Evolutionary conservation across 2,888 invertebrate species (phyloP), one percentile per base, ranked within the genome.

Genomic region (Phengaris alcon): DNA sequence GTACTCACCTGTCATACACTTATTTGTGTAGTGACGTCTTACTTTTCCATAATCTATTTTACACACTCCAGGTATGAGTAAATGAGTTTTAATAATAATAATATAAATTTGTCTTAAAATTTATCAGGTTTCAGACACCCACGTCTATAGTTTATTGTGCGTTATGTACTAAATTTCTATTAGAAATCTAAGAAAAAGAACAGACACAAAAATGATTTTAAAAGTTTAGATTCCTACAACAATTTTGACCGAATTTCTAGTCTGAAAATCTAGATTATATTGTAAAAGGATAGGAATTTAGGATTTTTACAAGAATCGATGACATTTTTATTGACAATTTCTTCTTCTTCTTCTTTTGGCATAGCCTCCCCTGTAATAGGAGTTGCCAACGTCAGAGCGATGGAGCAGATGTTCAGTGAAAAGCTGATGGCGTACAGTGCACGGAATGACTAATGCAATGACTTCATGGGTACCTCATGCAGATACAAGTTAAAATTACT

Each of bases 1-100:
- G 72, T 72, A 72, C 72, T 72, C 35, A 72, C 72, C 54, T 52
- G 13, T 12, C 52, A 72, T 72, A 54, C 12, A 54, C 72, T 35
- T 35, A 52, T 13, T 52, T n/a, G 35, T 44, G 54, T 44, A 35
- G 72, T 15, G 22, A 72, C 44, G 54, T 35, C 9, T 52, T 72
- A 72, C 72, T 72, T 54, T 35, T 72, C 54, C 72, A 72, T 72
- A 35, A 51, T 54, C 13, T 52, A n/a, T 15, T 12, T 15, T 10
- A 22, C 52, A 22, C 52, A 72, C 72, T 54, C 35, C 9, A 35
- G 52, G 10, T 64, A 54, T 5, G 7, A 51, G 51, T 51, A 51
- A 51, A 51, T 15, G 15, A 3, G 10, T 22, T 59, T 59, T 22
- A 59, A 59, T 59, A 3, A 22, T 59, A 59, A n/a, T 64, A 13